phyloP scores from a whole-genome alignment of 2,888 invertebrate species.

The Meta bourneti region DNA sequence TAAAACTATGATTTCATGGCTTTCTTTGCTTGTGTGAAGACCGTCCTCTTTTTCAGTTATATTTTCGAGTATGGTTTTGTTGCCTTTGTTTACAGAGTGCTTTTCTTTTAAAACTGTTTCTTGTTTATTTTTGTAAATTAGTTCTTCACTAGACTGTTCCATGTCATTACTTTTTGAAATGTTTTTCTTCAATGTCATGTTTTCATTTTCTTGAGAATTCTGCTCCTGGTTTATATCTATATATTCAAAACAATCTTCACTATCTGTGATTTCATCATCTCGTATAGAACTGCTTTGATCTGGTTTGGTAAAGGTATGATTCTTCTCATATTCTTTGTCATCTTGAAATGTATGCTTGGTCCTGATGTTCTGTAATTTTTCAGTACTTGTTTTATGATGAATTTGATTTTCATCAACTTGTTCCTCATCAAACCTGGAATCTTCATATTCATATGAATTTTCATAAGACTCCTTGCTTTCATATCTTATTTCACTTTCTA shows the following conservation, averaged over 20 bases:
- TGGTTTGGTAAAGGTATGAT: not conserved
- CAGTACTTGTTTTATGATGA: not conserved
- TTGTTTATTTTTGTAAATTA: not conserved
- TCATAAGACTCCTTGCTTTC: not conserved
- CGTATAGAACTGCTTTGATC: not conserved
- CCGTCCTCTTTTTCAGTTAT: not conserved
- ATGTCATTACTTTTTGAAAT: too few species aligned
- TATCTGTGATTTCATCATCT: not conserved
- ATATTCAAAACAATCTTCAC: not conserved
- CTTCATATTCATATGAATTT: constrained; percentile 2
- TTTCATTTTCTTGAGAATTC: not conserved
- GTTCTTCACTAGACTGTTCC: not conserved
- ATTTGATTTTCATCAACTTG: not conserved
- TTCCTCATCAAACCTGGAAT: not conserved
- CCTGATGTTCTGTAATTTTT: not conserved
- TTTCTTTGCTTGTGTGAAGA: not conserved
- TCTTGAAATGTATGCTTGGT: not conserved
- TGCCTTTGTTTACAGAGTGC: not conserved
- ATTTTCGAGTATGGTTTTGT: not conserved
- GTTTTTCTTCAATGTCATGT: too few species aligned
- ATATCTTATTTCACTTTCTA: not conserved
- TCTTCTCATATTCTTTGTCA: not conserved
- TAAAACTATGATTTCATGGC: not conserved
- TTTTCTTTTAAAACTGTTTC: not conserved
- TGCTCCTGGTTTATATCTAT: not conserved